These are phyloP conservation scores for Reticulitermes speratus DNA, from an alignment of 1,140 invertebrate genomes.

Conservation along the genomic window DNA sequence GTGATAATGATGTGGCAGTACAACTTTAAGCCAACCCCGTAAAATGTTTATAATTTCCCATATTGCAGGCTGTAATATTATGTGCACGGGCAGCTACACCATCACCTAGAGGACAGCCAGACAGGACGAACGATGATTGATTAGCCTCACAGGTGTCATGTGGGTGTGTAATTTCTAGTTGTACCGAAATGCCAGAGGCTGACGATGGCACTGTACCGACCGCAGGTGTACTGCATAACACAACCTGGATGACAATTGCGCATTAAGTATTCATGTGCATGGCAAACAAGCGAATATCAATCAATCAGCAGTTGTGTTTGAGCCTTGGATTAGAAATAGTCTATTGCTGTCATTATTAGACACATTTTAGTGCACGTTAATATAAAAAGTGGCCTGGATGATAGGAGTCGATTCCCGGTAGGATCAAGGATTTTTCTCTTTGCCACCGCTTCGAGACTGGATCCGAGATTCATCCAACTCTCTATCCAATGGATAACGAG, in stretches of 20 bases:
- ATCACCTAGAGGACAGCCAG: neutral
- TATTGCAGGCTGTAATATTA: neutral
- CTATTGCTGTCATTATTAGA: neutral
- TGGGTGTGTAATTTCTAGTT: neutral
- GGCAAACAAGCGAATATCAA: conserved; percentile 3
- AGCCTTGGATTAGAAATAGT: no score
- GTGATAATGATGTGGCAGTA: no score
- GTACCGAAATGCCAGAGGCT: neutral
- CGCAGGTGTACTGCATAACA: neutral
- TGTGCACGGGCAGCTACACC: neutral
- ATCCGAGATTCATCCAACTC: no score
- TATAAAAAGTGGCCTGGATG: no score
- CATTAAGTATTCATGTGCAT: neutral
- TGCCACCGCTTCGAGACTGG: no score
- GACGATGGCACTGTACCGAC: neutral
- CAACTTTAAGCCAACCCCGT: no score
- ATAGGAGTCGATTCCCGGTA: no score
- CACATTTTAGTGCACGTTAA: no score
- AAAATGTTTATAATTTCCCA: no score
- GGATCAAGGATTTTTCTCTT: no score
- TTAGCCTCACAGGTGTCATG: neutral
- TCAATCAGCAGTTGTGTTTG: neutral
- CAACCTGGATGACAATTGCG: neutral
- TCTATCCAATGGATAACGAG: no score
- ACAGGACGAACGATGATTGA: neutral